phyloP scores from a whole-genome alignment of 2,888 invertebrate genomes.

The Tinea semifulvella region DNA sequence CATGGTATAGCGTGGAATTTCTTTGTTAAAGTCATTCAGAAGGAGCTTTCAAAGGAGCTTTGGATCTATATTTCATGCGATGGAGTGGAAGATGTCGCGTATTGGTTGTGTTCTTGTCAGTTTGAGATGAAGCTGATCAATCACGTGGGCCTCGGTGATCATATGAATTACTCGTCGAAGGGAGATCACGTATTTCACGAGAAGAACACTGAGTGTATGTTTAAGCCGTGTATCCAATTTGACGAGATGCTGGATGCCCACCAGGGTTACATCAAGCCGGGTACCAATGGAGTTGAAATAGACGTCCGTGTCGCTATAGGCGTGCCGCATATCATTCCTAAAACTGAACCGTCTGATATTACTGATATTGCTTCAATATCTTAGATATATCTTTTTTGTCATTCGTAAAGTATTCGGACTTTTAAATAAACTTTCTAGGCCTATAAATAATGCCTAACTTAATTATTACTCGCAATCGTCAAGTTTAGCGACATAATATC shows the following conservation, averaged over 20 bases:
- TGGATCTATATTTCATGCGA: background rate
- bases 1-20: background rate
- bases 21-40: background rate
- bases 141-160: background rate
- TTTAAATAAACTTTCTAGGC: too few species aligned
- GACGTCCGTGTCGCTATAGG: background rate
- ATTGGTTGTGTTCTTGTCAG: slow-evolving; percentile 2
- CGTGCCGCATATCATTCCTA: background rate
- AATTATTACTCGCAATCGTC: too few species aligned
- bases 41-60: background rate
- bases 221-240: background rate
- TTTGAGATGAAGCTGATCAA: background rate
- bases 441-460: too few species aligned
- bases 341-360: background rate
- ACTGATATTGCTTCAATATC: too few species aligned
- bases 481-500: too few species aligned
- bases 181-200: slow-evolving; percentile 2
- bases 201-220: background rate
- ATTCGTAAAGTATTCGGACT: too few species aligned
- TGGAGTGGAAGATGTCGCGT: background rate
- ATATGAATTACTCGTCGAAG: background rate
- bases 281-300: background rate
- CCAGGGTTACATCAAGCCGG: background rate
- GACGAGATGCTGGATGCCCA: background rate
- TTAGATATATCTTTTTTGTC: too few species aligned